Conservation (phyloP, 2,113 vertebrate species). For the Sturnira hondurensis region DNA sequence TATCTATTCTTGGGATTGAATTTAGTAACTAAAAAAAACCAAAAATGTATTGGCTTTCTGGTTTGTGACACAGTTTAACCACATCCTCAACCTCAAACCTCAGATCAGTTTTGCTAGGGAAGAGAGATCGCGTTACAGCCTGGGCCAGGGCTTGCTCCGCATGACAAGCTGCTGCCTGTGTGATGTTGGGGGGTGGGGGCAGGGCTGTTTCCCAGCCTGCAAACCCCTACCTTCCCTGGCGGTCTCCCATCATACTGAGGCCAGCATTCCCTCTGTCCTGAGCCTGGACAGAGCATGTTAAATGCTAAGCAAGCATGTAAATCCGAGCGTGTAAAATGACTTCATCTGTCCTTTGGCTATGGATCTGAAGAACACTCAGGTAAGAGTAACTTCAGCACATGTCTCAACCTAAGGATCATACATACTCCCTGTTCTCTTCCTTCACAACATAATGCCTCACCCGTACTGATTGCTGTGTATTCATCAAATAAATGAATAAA, state of each 20-base stretch:
- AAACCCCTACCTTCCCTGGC: background rate
- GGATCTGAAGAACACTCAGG: background rate
- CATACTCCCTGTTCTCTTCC: background rate
- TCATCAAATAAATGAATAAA: background rate
- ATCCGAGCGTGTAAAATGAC: background rate
- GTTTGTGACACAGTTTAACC: conserved; percentile 2
- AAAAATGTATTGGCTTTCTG: conserved; percentile 12
- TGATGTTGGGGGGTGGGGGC: background rate
- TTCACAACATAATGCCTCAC: background rate
- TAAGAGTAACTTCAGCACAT: background rate
- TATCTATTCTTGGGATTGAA: background rate
- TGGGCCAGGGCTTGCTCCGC: background rate
- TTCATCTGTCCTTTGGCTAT: background rate
- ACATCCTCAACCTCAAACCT: conserved; percentile 54
- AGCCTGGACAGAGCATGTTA: background rate
- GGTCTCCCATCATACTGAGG: background rate
- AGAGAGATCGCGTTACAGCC: background rate
- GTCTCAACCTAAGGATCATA: background rate
- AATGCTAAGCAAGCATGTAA: background rate
- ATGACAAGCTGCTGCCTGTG: background rate
- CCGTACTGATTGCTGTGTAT: background rate
- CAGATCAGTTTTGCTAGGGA: background rate
- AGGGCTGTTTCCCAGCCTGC: background rate
- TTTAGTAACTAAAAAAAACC: background rate
- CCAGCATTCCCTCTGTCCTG: background rate